Evolutionary conservation across 1,140 invertebrate species (phyloP).

Genomic region (Listronotus oregonensis): DNA sequence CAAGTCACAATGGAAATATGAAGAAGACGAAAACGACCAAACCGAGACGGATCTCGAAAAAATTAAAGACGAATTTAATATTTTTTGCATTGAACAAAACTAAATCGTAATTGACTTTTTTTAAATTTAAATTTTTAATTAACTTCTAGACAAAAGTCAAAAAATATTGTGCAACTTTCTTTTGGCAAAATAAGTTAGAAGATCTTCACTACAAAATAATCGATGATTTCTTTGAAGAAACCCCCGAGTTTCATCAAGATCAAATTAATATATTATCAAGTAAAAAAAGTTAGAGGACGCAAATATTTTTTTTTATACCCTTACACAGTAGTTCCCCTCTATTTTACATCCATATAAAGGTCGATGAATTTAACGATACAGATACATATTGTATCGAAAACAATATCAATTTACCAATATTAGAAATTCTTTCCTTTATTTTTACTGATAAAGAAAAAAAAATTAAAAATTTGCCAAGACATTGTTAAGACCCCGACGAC

Average conservation of each 20-base stretch:
- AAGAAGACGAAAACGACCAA: neutral
- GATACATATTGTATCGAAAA: slow-evolving; percentile 26
- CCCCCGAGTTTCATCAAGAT: neutral
- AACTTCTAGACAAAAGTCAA: slow-evolving; percentile 25
- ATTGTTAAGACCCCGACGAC: slow-evolving; percentile 5
- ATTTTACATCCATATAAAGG: slow-evolving; percentile 18
- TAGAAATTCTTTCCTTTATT: slow-evolving; percentile 24
- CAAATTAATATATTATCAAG: slow-evolving; percentile 21
- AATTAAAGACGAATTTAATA: slow-evolving; percentile 21
- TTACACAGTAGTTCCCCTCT: slow-evolving; percentile 10
- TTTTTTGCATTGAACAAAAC: slow-evolving; percentile 18
- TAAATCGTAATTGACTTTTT: slow-evolving; percentile 31
- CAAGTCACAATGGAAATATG: neutral
- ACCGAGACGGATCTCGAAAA: neutral
- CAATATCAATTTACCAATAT: slow-evolving; percentile 5
- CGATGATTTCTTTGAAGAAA: slow-evolving; percentile 21
- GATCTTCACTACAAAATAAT: slow-evolving; percentile 30
- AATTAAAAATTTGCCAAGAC: slow-evolving; percentile 27
- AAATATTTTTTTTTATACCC: slow-evolving; percentile 22
- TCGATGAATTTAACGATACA: slow-evolving; percentile 8
- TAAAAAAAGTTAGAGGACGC: slow-evolving; percentile 15
- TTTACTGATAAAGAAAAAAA: slow-evolving; percentile 19
- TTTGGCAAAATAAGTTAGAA: slow-evolving; percentile 27
- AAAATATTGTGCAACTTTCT: slow-evolving; percentile 30
- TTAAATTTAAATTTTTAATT: slow-evolving; percentile 25